These are phyloP conservation scores for Natator depressus DNA, from an alignment of 2,113 vertebrate species.

Conservation along the genomic window DNA sequence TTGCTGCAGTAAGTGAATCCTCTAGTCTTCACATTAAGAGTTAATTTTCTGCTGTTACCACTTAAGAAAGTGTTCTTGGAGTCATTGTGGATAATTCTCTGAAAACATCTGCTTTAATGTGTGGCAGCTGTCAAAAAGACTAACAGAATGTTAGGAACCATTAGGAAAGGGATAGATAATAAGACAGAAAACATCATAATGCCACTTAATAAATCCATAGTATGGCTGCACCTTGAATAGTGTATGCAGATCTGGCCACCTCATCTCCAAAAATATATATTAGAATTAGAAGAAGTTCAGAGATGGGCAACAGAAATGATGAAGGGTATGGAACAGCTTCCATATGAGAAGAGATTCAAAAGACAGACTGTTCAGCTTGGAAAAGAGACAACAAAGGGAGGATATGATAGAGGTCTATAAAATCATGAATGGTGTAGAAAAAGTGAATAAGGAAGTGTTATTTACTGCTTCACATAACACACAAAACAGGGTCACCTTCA, in stretches of 20 bases:
- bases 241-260: background rate
- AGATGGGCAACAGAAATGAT: background rate
- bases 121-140: no score
- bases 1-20: background rate
- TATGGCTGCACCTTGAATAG: background rate
- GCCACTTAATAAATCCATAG: background rate
- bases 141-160: background rate
- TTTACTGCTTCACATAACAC: background rate
- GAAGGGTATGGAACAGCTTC: background rate
- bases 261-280: background rate
- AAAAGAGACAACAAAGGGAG: background rate
- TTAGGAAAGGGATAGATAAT: background rate
- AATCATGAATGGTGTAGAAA: background rate
- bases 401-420: background rate
- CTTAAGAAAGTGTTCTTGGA: background rate
- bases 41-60: background rate
- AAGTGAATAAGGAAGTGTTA: background rate
- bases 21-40: background rate
- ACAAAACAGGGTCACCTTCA: background rate
- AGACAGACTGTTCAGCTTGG: background rate
- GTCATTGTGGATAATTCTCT: background rate
- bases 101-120: background rate
- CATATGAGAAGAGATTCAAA: background rate
- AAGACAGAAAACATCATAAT: background rate
- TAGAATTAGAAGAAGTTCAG: background rate